Conservation (phyloP, 1,140 invertebrate species). For the Dinoponera quadriceps region DNA sequence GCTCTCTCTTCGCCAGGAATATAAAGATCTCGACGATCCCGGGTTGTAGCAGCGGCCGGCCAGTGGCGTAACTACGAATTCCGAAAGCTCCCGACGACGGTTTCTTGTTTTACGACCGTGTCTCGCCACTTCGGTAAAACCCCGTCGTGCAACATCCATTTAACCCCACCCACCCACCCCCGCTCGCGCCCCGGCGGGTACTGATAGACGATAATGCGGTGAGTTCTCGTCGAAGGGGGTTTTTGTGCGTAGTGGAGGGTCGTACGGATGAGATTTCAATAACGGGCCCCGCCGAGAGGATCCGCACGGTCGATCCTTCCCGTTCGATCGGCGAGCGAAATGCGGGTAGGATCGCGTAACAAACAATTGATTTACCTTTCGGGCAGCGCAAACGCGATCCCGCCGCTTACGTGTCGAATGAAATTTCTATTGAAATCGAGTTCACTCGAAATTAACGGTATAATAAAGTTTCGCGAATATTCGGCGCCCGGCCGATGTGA, state of each 20-base stretch:
- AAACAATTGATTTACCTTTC: not conserved
- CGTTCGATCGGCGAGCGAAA: too few species aligned
- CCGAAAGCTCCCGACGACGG: slow-evolving; percentile 26
- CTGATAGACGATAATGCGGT: too few species aligned
- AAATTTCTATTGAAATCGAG: not conserved
- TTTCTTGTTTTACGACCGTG: slow-evolving; percentile 37
- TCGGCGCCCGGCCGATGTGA: slow-evolving; percentile 10
- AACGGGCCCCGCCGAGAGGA: too few species aligned
- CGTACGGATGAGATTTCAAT: too few species aligned
- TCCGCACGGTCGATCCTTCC: too few species aligned
- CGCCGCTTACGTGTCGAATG: not conserved
- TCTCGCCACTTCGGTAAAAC: not conserved
- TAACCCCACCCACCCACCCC: too few species aligned
- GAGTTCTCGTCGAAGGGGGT: too few species aligned
- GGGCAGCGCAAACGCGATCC: not conserved
- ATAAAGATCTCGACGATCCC: slow-evolving; percentile 69
- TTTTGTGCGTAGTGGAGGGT: too few species aligned
- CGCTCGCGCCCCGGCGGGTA: too few species aligned
- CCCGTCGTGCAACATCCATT: too few species aligned
- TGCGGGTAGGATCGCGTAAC: too few species aligned
- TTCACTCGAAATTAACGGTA: not conserved
- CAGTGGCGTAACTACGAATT: slow-evolving; percentile 59
- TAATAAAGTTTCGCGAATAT: not conserved
- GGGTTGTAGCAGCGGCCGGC: slow-evolving; percentile 58
- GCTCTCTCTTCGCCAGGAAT: slow-evolving; percentile 53